Conservation (phyloP, 2,888 invertebrate genomes). For the Acanthopleura granulata region DNA sequence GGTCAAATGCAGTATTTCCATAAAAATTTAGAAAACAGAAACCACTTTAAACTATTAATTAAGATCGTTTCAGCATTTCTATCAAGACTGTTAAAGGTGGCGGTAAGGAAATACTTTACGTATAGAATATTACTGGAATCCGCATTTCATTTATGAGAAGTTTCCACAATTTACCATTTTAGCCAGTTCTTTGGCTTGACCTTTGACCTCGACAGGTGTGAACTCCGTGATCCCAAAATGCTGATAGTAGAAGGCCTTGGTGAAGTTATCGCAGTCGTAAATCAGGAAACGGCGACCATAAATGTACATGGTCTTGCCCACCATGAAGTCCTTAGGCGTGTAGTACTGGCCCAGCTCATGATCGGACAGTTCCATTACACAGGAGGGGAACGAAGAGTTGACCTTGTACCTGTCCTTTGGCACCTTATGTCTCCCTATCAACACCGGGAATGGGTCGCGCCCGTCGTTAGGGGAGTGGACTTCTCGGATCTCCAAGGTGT, state of each 20-base stretch:
- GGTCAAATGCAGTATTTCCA: no score
- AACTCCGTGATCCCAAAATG: constrained; percentile 70
- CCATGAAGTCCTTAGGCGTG: constrained; percentile 81
- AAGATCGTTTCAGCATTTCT: no score
- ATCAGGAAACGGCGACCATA: constrained; percentile 76
- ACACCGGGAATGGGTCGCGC: constrained; percentile 81
- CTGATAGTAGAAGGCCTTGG: constrained; percentile 80
- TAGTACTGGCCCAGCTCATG: constrained; percentile 84
- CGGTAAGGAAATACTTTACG: no score
- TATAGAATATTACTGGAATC: no score
- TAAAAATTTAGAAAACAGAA: no score
- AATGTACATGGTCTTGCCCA: constrained; percentile 75
- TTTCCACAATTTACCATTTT: constrained; percentile 59
- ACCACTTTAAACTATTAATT: no score
- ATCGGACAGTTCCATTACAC: constrained; percentile 79
- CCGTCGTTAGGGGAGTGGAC: constrained; percentile 80
- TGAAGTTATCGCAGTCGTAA: constrained; percentile 85
- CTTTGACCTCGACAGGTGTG: constrained; percentile 65
- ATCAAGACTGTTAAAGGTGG: no score
- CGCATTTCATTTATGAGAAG: not conserved
- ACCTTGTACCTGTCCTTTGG: constrained; percentile 61
- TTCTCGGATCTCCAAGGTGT: constrained; percentile 84
- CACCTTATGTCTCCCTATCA: constrained; percentile 82
- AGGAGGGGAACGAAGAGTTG: constrained; percentile 70
- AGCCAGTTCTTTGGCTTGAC: constrained; percentile 46